These are phyloP conservation scores for Apamea crenata DNA, from an alignment of 2,888 invertebrate species.

Conservation along the genomic window DNA sequence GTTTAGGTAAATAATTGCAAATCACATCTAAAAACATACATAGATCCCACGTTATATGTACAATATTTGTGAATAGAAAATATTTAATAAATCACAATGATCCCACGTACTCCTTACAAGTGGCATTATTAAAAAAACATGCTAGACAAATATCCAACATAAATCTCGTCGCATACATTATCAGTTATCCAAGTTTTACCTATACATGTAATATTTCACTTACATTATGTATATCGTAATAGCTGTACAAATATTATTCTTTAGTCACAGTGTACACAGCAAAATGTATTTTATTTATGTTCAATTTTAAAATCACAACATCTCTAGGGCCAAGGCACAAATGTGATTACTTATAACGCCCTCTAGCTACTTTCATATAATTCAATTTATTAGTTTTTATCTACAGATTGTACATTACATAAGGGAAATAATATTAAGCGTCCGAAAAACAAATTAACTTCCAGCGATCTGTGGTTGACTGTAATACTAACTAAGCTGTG, in stretches of 20 bases:
- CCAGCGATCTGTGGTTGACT: too few species aligned
- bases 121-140: slow-evolving; percentile 47
- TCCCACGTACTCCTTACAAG: slow-evolving; percentile 51
- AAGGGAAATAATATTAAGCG: not conserved
- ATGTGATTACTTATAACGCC: slow-evolving; percentile 82
- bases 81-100: slow-evolving; percentile 64
- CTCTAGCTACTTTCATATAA: slow-evolving; percentile 73
- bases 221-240: slow-evolving; percentile 69
- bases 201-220: slow-evolving; percentile 60
- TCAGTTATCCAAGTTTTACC: slow-evolving; percentile 51
- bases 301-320: slow-evolving; percentile 83
- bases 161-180: slow-evolving; percentile 43
- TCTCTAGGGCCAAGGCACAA: slow-evolving; percentile 88
- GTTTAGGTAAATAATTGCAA: slow-evolving; percentile 66
- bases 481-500: too few species aligned
- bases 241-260: slow-evolving; percentile 70
- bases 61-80: slow-evolving; percentile 61
- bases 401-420: slow-evolving; percentile 60
- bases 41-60: slow-evolving; percentile 58
- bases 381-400: slow-evolving; percentile 58
- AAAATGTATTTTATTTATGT: slow-evolving; percentile 66
- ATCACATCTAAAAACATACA: slow-evolving; percentile 60
- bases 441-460: too few species aligned
- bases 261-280: slow-evolving; percentile 64
- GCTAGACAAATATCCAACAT: slow-evolving; percentile 52